Percentiles rank a stretch among this genome's conserved stretches.
phyloP scores from a whole-genome alignment of 1,140 invertebrate species.

The Apocrypta bakeri region DNA sequence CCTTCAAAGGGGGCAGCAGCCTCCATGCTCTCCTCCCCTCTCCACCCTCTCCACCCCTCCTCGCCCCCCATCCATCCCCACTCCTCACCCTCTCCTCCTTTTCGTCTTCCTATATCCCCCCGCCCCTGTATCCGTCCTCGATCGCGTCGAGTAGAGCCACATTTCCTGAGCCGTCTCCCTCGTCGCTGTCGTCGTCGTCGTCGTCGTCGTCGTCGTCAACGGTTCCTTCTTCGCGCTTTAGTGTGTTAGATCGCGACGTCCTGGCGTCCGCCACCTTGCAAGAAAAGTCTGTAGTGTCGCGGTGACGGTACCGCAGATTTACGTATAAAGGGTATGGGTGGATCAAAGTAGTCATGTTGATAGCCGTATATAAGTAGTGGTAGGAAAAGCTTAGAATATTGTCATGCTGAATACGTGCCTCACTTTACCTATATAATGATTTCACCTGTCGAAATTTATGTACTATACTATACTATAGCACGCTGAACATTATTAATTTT shows the following conservation, averaged over 20 bases:
- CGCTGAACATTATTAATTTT: too few species aligned
- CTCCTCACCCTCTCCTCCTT: conserved; percentile 37
- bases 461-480: too few species aligned
- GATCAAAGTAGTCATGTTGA: background rate
- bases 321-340: background rate
- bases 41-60: too few species aligned
- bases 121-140: conserved; percentile 23
- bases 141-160: conserved; percentile 19
- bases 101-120: conserved; percentile 28
- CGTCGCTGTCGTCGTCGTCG: conserved; percentile 50
- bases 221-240: conserved; percentile 61
- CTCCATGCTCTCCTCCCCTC: conserved; percentile 39
- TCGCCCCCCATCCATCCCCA: too few species aligned
- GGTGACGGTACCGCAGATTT: conserved; percentile 11
- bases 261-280: conserved; percentile 58
- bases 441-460: too few species aligned
- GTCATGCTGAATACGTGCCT: background rate
- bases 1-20: conserved; percentile 26
- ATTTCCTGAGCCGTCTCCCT: conserved; percentile 50
- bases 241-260: conserved; percentile 63
- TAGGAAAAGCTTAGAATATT: background rate
- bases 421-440: too few species aligned
- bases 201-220: conserved; percentile 49
- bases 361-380: background rate
- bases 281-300: conserved; percentile 38